Conservation (phyloP, 2,113 vertebrate species). For the Misgurnus anguillicaudatus region DNA sequence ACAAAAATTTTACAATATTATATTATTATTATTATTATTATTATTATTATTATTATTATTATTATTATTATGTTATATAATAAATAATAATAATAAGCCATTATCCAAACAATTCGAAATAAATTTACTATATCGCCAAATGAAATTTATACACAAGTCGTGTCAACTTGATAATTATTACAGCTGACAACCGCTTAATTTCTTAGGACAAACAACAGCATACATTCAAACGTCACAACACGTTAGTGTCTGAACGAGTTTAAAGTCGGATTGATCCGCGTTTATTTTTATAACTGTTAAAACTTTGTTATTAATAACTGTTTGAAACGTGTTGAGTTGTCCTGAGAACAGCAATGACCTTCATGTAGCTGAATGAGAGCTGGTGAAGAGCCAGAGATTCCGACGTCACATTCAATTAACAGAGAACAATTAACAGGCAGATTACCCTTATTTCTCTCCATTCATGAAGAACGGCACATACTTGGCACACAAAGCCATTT, state of each 20-base stretch:
- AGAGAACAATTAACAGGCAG: constrained; percentile 87
- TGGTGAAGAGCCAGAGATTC: constrained; percentile 81
- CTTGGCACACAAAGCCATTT: constrained; percentile 73
- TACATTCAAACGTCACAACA: not conserved
- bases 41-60: no score
- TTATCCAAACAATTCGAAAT: not conserved
- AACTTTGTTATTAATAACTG: not conserved
- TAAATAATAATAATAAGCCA: not conserved
- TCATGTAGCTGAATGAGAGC: constrained; percentile 49
- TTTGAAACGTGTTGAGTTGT: constrained; percentile 2
- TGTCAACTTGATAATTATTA: not conserved
- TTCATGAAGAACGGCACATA: constrained; percentile 68
- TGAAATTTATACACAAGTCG: not conserved
- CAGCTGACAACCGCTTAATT: constrained; percentile 20
- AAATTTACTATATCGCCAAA: not conserved
- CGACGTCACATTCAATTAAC: constrained; percentile 93
- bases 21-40: no score
- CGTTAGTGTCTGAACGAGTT: not conserved
- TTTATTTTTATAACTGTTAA: not conserved
- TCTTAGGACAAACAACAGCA: constrained; percentile 3
- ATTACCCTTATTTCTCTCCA: constrained; percentile 74
- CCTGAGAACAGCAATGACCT: constrained; percentile 68
- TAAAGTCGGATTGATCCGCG: constrained; percentile 4
- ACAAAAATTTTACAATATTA: no score
- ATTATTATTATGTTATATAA: no score